These are phyloP conservation scores for Drymonia ruficornis DNA, from an alignment of 2,888 invertebrate species.

Conservation along the genomic window DNA sequence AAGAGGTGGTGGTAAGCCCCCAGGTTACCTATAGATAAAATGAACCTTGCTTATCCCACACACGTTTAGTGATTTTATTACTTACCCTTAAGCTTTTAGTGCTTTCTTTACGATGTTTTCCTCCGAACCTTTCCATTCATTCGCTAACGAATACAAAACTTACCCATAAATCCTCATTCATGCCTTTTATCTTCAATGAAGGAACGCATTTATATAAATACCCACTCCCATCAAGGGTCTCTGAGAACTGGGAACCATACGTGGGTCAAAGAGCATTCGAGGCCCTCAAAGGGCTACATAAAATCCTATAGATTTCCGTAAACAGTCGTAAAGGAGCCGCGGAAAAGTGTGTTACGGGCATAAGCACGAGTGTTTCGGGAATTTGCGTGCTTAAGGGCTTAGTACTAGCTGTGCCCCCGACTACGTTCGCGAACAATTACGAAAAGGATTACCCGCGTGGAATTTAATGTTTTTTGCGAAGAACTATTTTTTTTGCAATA, in stretches of 20 bases:
- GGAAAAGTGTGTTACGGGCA: constrained; percentile 13
- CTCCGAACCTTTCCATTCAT: neutral
- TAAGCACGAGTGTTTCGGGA: constrained; percentile 9
- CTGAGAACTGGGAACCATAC: neutral
- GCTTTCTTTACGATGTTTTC: neutral
- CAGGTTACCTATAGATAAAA: too few relatives aligned
- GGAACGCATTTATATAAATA: constrained; percentile 1
- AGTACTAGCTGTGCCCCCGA: too few relatives aligned
- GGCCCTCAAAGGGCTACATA: constrained; percentile 2
- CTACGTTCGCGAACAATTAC: too few relatives aligned
- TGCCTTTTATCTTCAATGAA: constrained; percentile 2
- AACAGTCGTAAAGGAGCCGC: constrained; percentile 1
- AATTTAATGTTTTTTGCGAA: too few relatives aligned
- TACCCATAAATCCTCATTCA: constrained; percentile 4
- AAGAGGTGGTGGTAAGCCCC: too few relatives aligned
- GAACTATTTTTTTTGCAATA: too few relatives aligned
- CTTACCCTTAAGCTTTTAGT: neutral
- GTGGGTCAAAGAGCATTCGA: neutral
- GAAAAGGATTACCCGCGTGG: too few relatives aligned
- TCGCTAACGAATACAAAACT: constrained; percentile 1
- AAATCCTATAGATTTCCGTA: constrained; percentile 10
- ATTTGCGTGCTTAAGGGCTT: constrained; percentile 26
- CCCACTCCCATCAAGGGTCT: neutral
- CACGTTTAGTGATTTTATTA: neutral
- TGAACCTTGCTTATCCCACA: too few relatives aligned